Evolutionary conservation across 2,888 invertebrate species (phyloP).

Genomic region (Drosophila bunnanda): DNA sequence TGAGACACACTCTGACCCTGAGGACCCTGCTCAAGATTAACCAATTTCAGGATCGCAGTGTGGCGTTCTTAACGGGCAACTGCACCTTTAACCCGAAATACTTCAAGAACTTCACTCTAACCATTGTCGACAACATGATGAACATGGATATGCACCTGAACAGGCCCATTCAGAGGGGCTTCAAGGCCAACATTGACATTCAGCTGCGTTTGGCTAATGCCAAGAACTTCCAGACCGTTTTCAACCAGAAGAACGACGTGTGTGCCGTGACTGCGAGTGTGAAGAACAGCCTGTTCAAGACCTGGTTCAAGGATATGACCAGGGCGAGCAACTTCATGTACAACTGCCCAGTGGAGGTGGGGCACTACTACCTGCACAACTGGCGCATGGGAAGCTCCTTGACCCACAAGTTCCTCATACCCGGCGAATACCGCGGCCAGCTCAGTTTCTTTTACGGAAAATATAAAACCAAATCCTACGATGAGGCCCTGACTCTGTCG

Average conservation of each 20-base stretch:
- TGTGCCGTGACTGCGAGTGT: conserved; percentile 48
- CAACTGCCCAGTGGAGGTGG: conserved; percentile 64
- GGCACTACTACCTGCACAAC: conserved; percentile 62
- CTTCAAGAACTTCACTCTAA: conserved; percentile 51
- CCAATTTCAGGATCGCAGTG: conserved; percentile 49
- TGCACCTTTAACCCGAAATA: conserved; percentile 50
- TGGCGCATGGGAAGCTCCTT: conserved; percentile 54
- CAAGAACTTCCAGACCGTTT: conserved; percentile 60
- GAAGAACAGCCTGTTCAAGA: conserved; percentile 61
- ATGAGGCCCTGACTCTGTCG: conserved; percentile 21
- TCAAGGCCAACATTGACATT: conserved; percentile 53
- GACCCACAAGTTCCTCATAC: conserved; percentile 57
- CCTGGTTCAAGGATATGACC: conserved; percentile 62
- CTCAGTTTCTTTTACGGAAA: conserved; percentile 52
- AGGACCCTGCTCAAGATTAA: background rate
- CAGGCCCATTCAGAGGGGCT: conserved; percentile 49
- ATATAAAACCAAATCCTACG: conserved; percentile 39
- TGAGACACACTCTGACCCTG: conserved; percentile 19
- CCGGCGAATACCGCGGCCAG: conserved; percentile 45
- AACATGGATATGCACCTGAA: conserved; percentile 55
- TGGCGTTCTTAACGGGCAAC: conserved; percentile 35
- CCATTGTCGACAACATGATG: conserved; percentile 36
- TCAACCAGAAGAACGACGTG: conserved; percentile 53
- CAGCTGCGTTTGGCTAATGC: conserved; percentile 64
- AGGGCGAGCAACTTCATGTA: conserved; percentile 65